A percentile compares a stretch with the other conserved stretches of the same genome.
phyloP scores from a whole-genome alignment of 2,888 invertebrate genomes.

The Macrostomum cliftonense region DNA sequence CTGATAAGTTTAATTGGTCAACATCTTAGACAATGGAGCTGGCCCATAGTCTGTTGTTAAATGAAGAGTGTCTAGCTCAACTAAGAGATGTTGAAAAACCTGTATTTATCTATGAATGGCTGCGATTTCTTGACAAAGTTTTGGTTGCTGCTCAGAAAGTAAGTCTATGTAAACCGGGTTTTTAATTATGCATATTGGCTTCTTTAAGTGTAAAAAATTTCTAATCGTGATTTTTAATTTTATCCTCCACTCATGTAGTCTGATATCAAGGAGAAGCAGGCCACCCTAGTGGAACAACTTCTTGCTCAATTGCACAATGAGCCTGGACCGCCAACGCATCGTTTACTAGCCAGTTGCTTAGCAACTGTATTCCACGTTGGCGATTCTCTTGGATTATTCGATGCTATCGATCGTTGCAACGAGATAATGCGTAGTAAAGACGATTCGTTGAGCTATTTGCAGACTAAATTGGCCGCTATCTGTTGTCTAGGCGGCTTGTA shows the following conservation, averaged over 20 bases:
- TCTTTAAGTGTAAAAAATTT: too few species aligned
- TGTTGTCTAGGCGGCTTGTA: conserved; percentile 85
- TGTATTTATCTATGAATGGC: conserved; percentile 93
- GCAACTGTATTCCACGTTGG: conserved; percentile 89
- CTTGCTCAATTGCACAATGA: conserved; percentile 64
- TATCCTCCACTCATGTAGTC: conserved; percentile 50
- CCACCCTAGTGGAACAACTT: conserved; percentile 78
- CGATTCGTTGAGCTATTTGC: conserved; percentile 82
- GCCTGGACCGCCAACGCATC: conserved; percentile 78
- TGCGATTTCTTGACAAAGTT: conserved; percentile 82
- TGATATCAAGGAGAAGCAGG: conserved; percentile 87
- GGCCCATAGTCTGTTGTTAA: conserved; percentile 76
- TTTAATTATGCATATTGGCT: too few species aligned
- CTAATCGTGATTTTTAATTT: too few species aligned
- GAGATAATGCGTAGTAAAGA: conserved; percentile 88
- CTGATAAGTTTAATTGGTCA: too few species aligned
- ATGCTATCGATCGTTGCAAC: conserved; percentile 91
- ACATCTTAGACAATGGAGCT: too few species aligned
- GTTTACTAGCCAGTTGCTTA: conserved; percentile 67
- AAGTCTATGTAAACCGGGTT: conserved; percentile 16
- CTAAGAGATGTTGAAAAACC: conserved; percentile 80
- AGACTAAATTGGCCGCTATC: conserved; percentile 85
- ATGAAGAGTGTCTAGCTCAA: conserved; percentile 79
- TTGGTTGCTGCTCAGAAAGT: conserved; percentile 83
- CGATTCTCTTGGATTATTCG: conserved; percentile 84